Evolutionary conservation across 2,797 vertebrate genomes (phyloP).

Genomic region (Acrocephalus scirpaceus): DNA sequence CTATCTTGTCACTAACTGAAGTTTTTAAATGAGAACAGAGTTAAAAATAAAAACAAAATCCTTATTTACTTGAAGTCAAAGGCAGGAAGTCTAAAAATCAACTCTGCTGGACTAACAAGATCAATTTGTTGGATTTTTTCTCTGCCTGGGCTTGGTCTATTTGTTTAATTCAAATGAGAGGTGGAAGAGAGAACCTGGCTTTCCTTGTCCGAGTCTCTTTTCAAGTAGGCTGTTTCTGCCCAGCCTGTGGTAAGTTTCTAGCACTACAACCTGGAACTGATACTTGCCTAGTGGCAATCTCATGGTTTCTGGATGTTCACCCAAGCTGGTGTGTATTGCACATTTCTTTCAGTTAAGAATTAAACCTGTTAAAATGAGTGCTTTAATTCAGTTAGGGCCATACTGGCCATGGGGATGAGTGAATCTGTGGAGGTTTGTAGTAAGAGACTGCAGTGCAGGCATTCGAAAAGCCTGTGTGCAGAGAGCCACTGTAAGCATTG

Average conservation of each 20-base stretch:
- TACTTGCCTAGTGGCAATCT: background rate
- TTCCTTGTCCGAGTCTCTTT: background rate
- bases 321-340: background rate
- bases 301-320: background rate
- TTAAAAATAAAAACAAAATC: background rate
- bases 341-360: background rate
- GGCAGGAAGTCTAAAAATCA: background rate
- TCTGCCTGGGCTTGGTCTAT: constrained; percentile 34
- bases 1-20: background rate
- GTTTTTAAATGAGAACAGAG: background rate
- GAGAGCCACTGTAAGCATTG: background rate
- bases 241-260: background rate
- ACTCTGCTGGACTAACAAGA: background rate
- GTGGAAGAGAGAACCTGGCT: background rate
- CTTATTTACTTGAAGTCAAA: background rate
- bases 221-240: background rate
- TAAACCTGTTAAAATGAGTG: background rate
- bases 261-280: background rate
- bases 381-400: background rate
- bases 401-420: rapidly evolving
- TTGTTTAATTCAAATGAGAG: constrained; percentile 56
- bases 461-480: background rate
- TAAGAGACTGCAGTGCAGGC: background rate
- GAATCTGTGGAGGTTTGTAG: background rate
- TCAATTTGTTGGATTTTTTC: background rate